Conservation (phyloP, 2,113 vertebrate genomes). For the Peromyscus californicus region DNA sequence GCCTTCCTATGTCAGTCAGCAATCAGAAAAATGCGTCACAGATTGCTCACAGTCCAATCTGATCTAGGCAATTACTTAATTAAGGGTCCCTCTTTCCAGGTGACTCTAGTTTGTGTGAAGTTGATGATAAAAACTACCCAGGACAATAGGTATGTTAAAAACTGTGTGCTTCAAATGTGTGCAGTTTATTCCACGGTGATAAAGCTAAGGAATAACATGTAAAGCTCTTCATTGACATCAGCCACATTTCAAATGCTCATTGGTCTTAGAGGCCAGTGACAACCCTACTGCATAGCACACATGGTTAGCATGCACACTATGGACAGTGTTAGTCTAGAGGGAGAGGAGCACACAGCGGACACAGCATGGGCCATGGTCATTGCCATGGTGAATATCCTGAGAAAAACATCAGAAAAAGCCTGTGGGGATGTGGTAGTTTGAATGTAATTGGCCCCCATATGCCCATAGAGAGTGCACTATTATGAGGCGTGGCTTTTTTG, state of each 20-base stretch:
- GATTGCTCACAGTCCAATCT: no score
- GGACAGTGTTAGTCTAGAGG: no score
- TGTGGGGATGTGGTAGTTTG: not conserved
- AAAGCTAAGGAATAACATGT: fast-evolving
- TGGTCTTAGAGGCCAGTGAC: fast-evolving
- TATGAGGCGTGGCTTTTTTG: not conserved
- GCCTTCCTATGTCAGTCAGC: not conserved
- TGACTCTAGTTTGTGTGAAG: not conserved
- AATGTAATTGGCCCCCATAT: not conserved
- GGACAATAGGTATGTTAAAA: not conserved
- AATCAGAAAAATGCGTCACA: not conserved
- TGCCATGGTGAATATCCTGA: fast-evolving
- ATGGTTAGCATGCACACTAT: fast-evolving
- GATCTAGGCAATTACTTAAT: not conserved
- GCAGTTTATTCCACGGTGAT: not conserved
- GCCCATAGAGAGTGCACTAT: not conserved
- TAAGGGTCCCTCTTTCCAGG: not conserved
- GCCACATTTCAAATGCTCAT: fast-evolving
- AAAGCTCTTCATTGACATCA: fast-evolving
- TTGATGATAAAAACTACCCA: not conserved
- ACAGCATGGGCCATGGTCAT: fast-evolving
- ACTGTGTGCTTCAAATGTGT: no score
- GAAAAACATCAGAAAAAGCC: fast-evolving
- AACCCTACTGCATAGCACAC: fast-evolving
- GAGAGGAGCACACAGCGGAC: fast-evolving